These are phyloP conservation scores for Prunella strophiata DNA, from an alignment of 2,797 vertebrate species.

Conservation along the genomic window DNA sequence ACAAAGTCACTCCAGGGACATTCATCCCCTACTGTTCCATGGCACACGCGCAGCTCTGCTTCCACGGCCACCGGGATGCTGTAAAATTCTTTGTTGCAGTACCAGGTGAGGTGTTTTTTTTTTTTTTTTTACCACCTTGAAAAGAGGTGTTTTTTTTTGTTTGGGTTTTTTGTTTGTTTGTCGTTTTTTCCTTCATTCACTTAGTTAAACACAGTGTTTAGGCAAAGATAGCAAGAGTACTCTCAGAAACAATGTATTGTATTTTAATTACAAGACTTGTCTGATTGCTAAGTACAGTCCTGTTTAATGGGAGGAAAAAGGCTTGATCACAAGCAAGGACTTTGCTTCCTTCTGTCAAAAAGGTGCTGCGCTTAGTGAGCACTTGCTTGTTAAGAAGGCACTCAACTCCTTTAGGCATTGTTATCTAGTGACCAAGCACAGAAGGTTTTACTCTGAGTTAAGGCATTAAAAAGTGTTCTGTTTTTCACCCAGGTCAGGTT, in stretches of 20 bases:
- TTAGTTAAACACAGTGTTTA: not conserved
- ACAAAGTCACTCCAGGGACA: conserved; percentile 93
- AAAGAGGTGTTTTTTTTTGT: not conserved
- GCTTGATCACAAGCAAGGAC: not conserved
- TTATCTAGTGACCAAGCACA: not conserved
- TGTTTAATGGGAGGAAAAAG: not conserved
- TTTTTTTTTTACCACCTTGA: not conserved
- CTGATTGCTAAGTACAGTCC: not conserved
- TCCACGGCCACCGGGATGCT: conserved; percentile 96
- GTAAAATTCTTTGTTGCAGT: conserved; percentile 98
- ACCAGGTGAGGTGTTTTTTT: conserved; percentile 81
- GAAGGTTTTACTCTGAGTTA: not conserved
- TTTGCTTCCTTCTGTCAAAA: not conserved
- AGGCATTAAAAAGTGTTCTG: not conserved
- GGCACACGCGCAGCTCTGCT: conserved; percentile 96
- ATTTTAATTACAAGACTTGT: not conserved
- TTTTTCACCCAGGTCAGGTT: conserved; percentile 83
- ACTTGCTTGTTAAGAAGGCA: not conserved
- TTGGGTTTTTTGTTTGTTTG: not conserved
- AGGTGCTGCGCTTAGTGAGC: not conserved
- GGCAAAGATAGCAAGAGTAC: not conserved
- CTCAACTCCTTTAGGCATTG: not conserved
- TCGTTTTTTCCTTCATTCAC: not conserved
- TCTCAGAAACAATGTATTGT: not conserved
- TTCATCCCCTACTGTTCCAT: conserved; percentile 96